A percentile compares a stretch with the other conserved stretches of the same genome.
These are phyloP conservation scores for Helleia helle DNA, from an alignment of 2,888 invertebrate genomes.

Conservation along the genomic window DNA sequence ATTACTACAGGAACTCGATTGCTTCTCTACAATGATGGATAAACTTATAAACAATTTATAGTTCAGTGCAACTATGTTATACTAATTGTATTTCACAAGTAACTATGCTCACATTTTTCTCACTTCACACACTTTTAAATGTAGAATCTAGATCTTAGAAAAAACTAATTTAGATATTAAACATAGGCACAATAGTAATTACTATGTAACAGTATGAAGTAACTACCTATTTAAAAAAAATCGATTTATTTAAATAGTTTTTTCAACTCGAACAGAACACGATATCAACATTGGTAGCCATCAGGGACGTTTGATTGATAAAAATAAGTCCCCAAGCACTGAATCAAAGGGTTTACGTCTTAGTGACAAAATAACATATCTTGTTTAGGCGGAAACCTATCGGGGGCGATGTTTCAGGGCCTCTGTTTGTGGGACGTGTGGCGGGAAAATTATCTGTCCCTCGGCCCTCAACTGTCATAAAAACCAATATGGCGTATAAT, in stretches of 20 bases:
- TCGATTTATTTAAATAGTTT: no score
- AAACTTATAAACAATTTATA: no score
- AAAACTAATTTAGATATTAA: no score
- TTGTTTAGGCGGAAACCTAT: constrained; percentile 12
- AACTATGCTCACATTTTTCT: no score
- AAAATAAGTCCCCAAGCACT: constrained; percentile 31
- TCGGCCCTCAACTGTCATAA: constrained; percentile 2
- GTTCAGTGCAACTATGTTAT: no score
- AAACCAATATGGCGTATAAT: constrained; percentile 6
- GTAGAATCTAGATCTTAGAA: no score
- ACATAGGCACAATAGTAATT: no score
- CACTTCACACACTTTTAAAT: no score
- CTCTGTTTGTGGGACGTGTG: not conserved
- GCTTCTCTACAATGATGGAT: not conserved
- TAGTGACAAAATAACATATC: constrained; percentile 14
- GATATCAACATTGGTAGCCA: constrained; percentile 10
- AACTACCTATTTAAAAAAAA: no score
- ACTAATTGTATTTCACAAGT: no score
- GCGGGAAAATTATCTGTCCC: constrained; percentile 4
- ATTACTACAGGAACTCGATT: not conserved
- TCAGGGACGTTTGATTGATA: constrained; percentile 29
- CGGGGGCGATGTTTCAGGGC: constrained; percentile 11
- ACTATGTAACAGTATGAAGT: no score
- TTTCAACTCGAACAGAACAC: not conserved
- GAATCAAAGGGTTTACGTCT: constrained; percentile 26